These are phyloP conservation scores for Microtus montanus DNA, from an alignment of 2,113 vertebrate genomes.

Conservation along the genomic window DNA sequence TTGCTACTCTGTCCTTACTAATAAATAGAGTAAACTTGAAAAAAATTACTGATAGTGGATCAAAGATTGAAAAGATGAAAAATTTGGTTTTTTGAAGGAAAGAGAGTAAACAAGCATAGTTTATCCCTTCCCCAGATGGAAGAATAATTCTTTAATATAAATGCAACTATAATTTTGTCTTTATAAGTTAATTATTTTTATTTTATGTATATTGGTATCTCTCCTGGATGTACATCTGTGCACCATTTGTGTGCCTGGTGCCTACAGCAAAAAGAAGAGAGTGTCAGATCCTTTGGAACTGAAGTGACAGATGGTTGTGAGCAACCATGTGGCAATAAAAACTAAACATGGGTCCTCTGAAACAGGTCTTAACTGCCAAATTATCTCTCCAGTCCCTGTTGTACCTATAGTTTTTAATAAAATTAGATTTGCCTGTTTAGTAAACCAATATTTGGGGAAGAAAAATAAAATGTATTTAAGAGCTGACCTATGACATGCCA, in stretches of 20 bases:
- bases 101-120: constrained; percentile 24
- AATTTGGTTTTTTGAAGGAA: constrained; percentile 58
- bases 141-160: constrained; percentile 57
- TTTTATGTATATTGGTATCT: not conserved
- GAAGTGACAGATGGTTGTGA: not conserved
- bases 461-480: constrained; percentile 38
- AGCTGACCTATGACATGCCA: not conserved
- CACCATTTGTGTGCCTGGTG: not conserved
- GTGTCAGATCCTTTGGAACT: not conserved
- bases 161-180: not conserved
- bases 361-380: not conserved
- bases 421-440: constrained; percentile 27
- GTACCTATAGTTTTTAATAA: not conserved
- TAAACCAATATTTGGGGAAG: constrained; percentile 28
- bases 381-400: not conserved
- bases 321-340: not conserved
- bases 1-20: not conserved
- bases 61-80: constrained; percentile 35
- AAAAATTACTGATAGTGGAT: not conserved
- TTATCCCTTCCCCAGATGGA: constrained; percentile 42
- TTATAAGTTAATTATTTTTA: not conserved
- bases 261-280: not conserved
- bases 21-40: not conserved
- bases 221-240: not conserved
- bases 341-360: not conserved